Percentiles rank a stretch among this genome's conserved stretches.
These are phyloP conservation scores for Leucophora obtusa DNA, from an alignment of 2,888 invertebrate species.

Conservation along the genomic window DNA sequence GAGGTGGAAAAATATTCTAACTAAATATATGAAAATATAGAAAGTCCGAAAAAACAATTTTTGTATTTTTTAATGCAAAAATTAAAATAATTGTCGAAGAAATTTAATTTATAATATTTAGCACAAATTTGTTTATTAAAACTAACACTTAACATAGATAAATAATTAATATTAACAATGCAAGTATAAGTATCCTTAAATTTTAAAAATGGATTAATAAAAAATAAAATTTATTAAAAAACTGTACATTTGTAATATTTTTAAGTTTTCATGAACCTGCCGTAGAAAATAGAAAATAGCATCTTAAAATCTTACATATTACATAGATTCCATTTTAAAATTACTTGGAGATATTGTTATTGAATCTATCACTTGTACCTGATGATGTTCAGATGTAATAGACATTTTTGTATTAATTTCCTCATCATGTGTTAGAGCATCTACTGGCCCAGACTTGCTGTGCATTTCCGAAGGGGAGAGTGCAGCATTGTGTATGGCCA, in stretches of 20 bases:
- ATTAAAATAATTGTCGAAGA: no score
- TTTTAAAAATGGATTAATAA: neutral
- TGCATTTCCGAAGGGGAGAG: conserved; percentile 67
- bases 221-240: no score
- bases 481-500: conserved; percentile 63
- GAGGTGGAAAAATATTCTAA: no score
- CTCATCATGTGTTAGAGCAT: conserved; percentile 28
- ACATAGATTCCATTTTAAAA: conserved; percentile 78
- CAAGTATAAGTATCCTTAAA: conserved; percentile 15
- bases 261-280: conserved; percentile 13
- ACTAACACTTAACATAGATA: neutral
- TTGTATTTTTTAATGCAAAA: no score
- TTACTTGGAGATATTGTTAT: conserved; percentile 77
- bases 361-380: conserved; percentile 75
- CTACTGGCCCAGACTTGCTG: conserved; percentile 10
- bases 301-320: conserved; percentile 72
- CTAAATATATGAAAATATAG: no score
- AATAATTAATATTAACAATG: conserved; percentile 8
- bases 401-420: conserved; percentile 53
- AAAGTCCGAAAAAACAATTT: no score
- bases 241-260: neutral
- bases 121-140: neutral
- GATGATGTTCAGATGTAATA: conserved; percentile 64
- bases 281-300: conserved; percentile 2
- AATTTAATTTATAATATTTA: no score